A percentile compares a stretch with the other conserved stretches of the same genome.
Evolutionary conservation across 2,113 vertebrate genomes (phyloP).

Genomic region (Cisticola juncidis): DNA sequence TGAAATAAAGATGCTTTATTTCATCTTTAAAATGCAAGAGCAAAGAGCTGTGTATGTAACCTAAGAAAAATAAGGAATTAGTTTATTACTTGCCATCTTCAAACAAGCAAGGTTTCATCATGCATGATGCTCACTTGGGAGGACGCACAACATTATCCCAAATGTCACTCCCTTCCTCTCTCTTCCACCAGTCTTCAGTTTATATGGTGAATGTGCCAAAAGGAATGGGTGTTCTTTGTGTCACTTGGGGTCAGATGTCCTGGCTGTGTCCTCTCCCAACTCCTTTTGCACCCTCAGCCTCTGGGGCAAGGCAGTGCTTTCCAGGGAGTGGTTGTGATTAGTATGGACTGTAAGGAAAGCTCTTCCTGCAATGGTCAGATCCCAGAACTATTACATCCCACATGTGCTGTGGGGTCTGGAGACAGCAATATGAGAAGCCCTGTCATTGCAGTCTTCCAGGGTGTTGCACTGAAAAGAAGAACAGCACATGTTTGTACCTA

Average conservation of each 20-base stretch:
- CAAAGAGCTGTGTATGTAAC: neutral
- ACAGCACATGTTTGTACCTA: neutral
- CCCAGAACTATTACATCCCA: neutral
- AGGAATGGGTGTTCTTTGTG: neutral
- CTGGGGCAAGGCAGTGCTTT: neutral
- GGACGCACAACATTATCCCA: rapidly evolving
- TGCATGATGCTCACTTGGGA: neutral
- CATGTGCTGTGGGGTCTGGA: neutral
- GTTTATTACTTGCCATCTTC: neutral
- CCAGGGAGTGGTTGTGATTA: neutral
- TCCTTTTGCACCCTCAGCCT: neutral
- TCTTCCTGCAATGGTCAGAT: neutral
- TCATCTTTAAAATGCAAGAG: neutral
- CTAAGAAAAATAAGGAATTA: neutral
- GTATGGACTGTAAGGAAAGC: neutral
- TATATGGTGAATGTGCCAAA: neutral
- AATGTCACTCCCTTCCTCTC: rapidly evolving
- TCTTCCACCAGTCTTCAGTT: neutral
- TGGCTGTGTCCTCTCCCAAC: neutral
- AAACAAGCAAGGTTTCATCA: neutral
- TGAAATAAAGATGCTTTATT: neutral
- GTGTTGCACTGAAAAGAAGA: neutral
- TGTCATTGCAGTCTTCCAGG: neutral
- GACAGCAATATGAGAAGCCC: neutral
- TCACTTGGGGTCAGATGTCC: neutral